A percentile compares a stretch with the other conserved stretches of the same genome.
These are phyloP conservation scores for Menura novaehollandiae DNA, from an alignment of 2,113 vertebrate species.

Conservation along the genomic window DNA sequence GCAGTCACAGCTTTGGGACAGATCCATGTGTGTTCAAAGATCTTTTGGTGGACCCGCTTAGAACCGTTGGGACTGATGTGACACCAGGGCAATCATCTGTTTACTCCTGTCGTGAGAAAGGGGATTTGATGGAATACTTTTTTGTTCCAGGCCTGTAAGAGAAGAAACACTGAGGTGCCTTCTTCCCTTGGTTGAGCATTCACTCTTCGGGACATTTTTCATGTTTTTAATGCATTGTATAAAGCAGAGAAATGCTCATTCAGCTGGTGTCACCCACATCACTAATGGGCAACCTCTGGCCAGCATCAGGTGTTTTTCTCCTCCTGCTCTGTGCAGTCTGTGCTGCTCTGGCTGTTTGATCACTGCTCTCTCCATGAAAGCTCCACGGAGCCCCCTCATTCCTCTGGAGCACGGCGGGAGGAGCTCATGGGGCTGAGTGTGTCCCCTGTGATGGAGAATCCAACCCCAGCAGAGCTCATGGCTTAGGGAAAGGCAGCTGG, in stretches of 20 bases:
- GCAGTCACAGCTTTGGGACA: background rate
- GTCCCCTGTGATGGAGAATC: background rate
- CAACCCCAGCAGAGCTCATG: background rate
- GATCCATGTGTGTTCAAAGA: background rate
- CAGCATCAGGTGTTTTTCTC: background rate
- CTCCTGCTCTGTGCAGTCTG: background rate
- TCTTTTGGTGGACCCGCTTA: background rate
- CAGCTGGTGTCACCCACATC: background rate
- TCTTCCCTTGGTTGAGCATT: background rate
- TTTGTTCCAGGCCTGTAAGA: background rate
- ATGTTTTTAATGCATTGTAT: background rate
- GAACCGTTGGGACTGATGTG: background rate
- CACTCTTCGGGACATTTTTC: background rate
- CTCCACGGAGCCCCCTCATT: background rate
- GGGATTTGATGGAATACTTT: background rate
- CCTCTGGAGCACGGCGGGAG: background rate
- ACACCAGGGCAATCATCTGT: background rate
- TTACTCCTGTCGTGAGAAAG: background rate
- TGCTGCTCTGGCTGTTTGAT: background rate
- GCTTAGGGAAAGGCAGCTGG: background rate
- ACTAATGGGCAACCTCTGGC: background rate
- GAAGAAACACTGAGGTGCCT: background rate
- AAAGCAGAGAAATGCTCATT: background rate
- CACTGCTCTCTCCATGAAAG: background rate
- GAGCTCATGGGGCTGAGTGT: fast-evolving